Evolutionary conservation across 2,888 invertebrate species (phyloP), one percentile per base, ranked within the genome.

Genomic region (Laspeyria flexula): DNA sequence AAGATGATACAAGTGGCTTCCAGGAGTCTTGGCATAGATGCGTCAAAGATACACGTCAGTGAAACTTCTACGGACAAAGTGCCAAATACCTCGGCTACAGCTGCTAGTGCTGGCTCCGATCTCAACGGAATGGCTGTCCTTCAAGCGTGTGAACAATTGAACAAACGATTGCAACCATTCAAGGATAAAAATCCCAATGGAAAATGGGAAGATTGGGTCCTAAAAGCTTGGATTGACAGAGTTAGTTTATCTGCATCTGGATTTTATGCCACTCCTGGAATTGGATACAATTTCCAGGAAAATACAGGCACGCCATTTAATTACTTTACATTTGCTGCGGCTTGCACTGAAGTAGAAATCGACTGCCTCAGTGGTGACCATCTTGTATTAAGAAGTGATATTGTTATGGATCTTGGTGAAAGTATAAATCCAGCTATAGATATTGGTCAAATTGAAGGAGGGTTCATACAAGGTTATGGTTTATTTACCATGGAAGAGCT

Each of bases 401-500:
- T 99, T 67, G 98, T 99, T 0, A 99, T 99, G 99, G 99, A 99
- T 89, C 93, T 99, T 65, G 99, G 99, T 0, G 96, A 97, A 67
- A 98, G 98, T 85, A 88, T 99, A 45, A 99, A 99, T 87, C 99
- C 99, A 2, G 98, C 99, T 0, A 97, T 99, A 60, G 99, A 99
- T 74, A 96, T 99, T 68, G 99, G 99, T 0, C 99, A 99, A 92
- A 96, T 99, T 11, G 99, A 99, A 89, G 99, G 99, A 1, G 99
- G 94, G 0, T 99, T 98, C 74, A 94, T 97, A 77, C 98, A 99
- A 93, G 99, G 99, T 0, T 97, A 98, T 74, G 99, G 99, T 0
- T 83, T 99, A 47, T 98, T 96, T 74, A 96, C 97, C 0, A 90
- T 99, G 75, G 99, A 99, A 86, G 98, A 99, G 81, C 90, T 97